Evolutionary conservation across 2,797 vertebrate species (phyloP).

Genomic region (Notolabrus celidotus): DNA sequence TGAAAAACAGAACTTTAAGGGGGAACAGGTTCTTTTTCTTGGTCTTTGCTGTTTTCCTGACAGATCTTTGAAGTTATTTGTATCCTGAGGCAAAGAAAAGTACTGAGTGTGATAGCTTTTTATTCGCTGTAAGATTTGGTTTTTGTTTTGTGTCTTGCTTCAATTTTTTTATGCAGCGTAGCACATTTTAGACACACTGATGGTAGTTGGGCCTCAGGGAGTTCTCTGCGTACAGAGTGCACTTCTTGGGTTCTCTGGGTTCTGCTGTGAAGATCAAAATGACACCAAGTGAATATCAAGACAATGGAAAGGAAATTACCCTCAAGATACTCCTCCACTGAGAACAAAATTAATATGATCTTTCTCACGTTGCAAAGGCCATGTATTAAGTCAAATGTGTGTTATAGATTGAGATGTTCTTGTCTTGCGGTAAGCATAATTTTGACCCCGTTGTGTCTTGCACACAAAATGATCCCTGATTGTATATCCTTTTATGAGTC

Average conservation of each 20-base stretch:
- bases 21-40: background rate
- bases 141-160: conserved; percentile 64
- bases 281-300: conserved; percentile 39
- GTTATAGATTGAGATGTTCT: background rate
- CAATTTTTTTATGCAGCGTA: conserved; percentile 43
- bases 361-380: background rate
- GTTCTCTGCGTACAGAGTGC: conserved; percentile 40
- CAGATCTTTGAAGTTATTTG: conserved; percentile 79
- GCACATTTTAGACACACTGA: conserved; percentile 66
- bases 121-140: conserved; percentile 57
- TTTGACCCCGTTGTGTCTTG: too few relatives aligned
- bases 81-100: conserved; percentile 72
- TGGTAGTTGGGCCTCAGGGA: conserved; percentile 64
- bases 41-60: conserved; percentile 58
- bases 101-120: conserved; percentile 62
- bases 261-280: conserved; percentile 58
- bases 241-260: conserved; percentile 51
- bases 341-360: background rate
- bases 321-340: background rate
- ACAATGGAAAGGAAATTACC: conserved; percentile 21
- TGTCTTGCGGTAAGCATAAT: background rate
- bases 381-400: background rate
- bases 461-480: too few relatives aligned
- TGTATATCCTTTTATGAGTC: background rate
- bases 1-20: conserved; percentile 23